phyloP scores from a whole-genome alignment of 2,113 vertebrate species.

The Myiopsitta monachus region DNA sequence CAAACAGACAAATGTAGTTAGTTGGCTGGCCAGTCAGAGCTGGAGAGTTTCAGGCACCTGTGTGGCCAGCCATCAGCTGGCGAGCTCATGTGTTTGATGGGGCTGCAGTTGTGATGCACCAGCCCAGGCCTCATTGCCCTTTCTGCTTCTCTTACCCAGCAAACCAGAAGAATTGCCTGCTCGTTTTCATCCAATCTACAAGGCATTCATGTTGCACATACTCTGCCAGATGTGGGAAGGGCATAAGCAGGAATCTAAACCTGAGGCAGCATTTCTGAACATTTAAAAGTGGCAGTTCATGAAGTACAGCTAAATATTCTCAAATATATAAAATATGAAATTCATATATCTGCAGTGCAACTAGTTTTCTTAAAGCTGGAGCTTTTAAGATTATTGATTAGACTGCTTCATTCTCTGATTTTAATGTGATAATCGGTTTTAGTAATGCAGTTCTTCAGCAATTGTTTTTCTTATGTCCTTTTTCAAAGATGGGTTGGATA shows the following conservation, averaged over 20 bases:
- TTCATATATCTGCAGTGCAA: neutral
- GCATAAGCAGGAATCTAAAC: neutral
- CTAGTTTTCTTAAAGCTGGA: neutral
- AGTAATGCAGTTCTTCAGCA: neutral
- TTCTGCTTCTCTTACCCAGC: neutral
- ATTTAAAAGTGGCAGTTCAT: neutral
- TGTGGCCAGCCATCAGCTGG: neutral
- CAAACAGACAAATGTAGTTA: neutral
- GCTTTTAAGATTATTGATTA: neutral
- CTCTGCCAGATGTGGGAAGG: neutral
- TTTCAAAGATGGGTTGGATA: neutral
- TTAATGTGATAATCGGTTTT: neutral
- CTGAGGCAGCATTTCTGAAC: neutral
- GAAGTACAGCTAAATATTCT: neutral
- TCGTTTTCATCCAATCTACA: neutral
- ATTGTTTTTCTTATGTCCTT: neutral
- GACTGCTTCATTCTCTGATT: neutral
- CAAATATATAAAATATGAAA: neutral
- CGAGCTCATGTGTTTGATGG: neutral
- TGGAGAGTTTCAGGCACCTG: neutral
- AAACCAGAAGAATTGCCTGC: neutral
- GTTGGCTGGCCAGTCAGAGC: neutral
- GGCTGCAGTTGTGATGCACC: neutral
- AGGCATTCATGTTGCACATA: neutral
- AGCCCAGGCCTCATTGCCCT: neutral